These are phyloP conservation scores for Siderastrea radians DNA, from an alignment of 92 coral and sea anemone species.

Conservation along the genomic window DNA sequence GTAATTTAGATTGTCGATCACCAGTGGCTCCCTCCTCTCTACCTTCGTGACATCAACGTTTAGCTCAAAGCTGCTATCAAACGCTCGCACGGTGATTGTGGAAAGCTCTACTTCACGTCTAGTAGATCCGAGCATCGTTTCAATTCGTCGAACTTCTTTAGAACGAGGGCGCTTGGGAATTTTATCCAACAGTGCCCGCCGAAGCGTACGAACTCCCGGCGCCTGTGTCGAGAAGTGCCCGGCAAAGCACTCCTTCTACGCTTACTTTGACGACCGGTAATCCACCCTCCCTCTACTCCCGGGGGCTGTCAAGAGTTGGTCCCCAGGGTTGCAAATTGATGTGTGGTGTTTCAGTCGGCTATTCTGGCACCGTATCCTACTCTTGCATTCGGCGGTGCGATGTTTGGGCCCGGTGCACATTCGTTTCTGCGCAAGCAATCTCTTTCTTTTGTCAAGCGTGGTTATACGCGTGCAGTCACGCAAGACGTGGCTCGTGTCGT, in stretches of 20 bases:
- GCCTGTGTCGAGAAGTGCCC: not conserved
- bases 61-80: not conserved
- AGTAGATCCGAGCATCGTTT: not conserved
- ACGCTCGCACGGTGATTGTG: not conserved
- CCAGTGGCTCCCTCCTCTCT: not conserved
- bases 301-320: not conserved
- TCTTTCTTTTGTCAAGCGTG: conserved; percentile 25
- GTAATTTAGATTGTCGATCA: conserved; percentile 4
- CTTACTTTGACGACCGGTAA: not conserved
- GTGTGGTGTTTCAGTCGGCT: not conserved
- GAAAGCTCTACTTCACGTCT: conserved; percentile 8
- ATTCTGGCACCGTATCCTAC: not conserved
- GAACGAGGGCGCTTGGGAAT: not conserved
- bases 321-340: not conserved
- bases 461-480: conserved; percentile 21
- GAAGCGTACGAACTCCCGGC: conserved; percentile 2
- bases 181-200: not conserved
- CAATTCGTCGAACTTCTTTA: not conserved
- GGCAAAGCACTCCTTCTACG: not conserved
- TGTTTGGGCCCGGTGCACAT: conserved; percentile 20
- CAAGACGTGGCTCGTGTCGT: conserved; percentile 6
- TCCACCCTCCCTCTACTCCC: not conserved
- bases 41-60: conserved; percentile 3
- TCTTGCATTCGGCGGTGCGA: not conserved
- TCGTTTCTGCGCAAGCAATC: conserved; percentile 23